Base-by-base conservation (phyloP, 2,797 vertebrate genomes). In the Cephalopachus bancanus region DNA sequence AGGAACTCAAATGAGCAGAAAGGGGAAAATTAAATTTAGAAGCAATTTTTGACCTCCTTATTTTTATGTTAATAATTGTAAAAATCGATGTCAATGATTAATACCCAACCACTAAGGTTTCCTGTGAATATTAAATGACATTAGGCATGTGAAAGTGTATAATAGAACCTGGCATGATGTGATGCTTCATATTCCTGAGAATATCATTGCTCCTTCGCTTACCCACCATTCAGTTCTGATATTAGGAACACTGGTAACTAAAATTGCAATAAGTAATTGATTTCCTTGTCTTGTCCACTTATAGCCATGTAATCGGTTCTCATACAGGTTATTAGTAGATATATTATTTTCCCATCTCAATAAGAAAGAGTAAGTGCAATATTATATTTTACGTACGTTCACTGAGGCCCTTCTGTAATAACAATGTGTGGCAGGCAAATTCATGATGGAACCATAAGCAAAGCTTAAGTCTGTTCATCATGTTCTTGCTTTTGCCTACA, bases 261-360 rank as follows among this genome's bases (percentile, higher is more conserved):
- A 59, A 92, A 60, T 33, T 53, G 19, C 1, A 0, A 28, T 53
- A 89, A 62, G n/a, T 53, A 89, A 62, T 75, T 30, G 57, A 64
- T 92, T 91, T 92, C 59, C 24, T 85, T 92, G 53, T 94, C 74
- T 83, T 91, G 10, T 65, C 64, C n/a, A 44, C 44, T 75, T 79
- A 49, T 14, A 79, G 49, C 26, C 28, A 28, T 80, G 44, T 33
- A 74, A 5, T 59, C 93, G 30, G 8, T 51, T 88, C 72, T 92
- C 53, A 74, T 30, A 4, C 26, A 49, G 83, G 44, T 26, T 60
- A 8, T 67, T 84, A 10, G 74, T 30, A 59, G 90, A 62, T 81
- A 49, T 5, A 59, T 37, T 44, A 79, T 53, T 94, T 92, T n/a
- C n/a, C 33, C 9, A 64, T 44, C 15, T 72, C 55, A 59, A 72